A percentile compares a stretch with the other conserved stretches of the same genome.
Evolutionary conservation across 2,113 vertebrate species (phyloP).

Genomic region (Catharus bicknelli): DNA sequence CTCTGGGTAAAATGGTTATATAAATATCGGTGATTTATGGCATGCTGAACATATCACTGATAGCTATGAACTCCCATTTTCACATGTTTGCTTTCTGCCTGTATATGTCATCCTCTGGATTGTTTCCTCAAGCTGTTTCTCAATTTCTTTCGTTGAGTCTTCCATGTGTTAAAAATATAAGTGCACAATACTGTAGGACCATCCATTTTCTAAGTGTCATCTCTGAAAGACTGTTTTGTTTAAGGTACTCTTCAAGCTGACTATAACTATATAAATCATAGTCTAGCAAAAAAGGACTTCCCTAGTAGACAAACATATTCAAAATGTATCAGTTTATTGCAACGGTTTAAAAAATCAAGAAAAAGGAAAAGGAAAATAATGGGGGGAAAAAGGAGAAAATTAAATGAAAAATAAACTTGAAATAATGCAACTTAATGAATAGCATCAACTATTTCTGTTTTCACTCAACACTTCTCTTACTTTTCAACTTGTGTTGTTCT

Average conservation of each 20-base stretch:
- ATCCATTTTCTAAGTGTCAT: not conserved
- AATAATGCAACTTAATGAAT: not conserved
- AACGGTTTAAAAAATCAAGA: not conserved
- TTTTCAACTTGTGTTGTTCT: accelerated
- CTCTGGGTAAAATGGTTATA: not conserved
- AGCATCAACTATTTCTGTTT: not conserved
- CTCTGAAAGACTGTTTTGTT: not conserved
- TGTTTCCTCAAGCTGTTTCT: not conserved
- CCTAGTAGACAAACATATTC: not conserved
- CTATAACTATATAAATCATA: not conserved
- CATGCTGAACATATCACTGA: not conserved
- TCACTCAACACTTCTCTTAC: not conserved
- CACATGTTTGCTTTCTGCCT: not conserved
- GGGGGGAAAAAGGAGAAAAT: not conserved
- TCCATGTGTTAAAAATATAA: not conserved
- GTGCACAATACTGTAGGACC: not conserved
- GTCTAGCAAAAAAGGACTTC: not conserved
- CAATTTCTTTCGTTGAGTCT: not conserved
- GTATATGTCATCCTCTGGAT: not conserved
- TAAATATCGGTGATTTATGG: not conserved
- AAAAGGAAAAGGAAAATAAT: not conserved
- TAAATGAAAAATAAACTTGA: not conserved
- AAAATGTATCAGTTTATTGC: not conserved
- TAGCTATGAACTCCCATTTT: not conserved
- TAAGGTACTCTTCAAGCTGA: not conserved